Evolutionary conservation across 2,888 invertebrate genomes (phyloP), one percentile per base, ranked within the genome.

Genomic region (Orchestes rusci): DNA sequence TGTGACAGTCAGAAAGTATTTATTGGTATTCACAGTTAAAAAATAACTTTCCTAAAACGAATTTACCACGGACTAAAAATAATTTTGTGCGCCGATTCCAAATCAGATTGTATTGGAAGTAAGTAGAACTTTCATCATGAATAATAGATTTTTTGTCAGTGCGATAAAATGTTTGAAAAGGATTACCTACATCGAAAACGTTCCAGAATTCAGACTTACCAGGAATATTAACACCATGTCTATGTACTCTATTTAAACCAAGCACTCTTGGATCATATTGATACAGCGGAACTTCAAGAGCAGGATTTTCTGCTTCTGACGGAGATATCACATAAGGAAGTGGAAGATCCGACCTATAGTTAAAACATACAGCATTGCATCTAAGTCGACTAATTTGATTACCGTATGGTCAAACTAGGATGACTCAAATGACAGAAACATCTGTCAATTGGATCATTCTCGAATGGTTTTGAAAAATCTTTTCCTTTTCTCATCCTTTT

Each of bases 181-280:
- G n/a, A n/a, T n/a, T n/a, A n/a, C n/a, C n/a, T n/a, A n/a, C n/a
- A n/a, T n/a, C n/a, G n/a, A n/a, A n/a, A n/a, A n/a, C n/a, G n/a
- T n/a, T n/a, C n/a, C n/a, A n/a, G n/a, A n/a, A n/a, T n/a, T n/a
- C n/a, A n/a, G n/a, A n/a, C n/a, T 31, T 52, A 82, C 85, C 86
- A 63, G 90, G 89, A 56, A 87, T 75, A 65, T 80, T 84, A 15
- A 82, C 79, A 3, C 80, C 82, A 67, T 80, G 82, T 52, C 78
- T 70, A 56, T 75, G 64, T 34, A 74, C 70, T 28, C 65, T 67
- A 17, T 50, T 53, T 54, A 79, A 79, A 4, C 84, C 84, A 39
- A 80, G 60, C 40, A 70, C 70, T 53, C 73, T 68, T 0, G 90
- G 85, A 60, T 79, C 73, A 60, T 74, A 72, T 33, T 72, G 65